phyloP scores from a whole-genome alignment of 2,888 invertebrate species.

The Ophion obscuratus region DNA sequence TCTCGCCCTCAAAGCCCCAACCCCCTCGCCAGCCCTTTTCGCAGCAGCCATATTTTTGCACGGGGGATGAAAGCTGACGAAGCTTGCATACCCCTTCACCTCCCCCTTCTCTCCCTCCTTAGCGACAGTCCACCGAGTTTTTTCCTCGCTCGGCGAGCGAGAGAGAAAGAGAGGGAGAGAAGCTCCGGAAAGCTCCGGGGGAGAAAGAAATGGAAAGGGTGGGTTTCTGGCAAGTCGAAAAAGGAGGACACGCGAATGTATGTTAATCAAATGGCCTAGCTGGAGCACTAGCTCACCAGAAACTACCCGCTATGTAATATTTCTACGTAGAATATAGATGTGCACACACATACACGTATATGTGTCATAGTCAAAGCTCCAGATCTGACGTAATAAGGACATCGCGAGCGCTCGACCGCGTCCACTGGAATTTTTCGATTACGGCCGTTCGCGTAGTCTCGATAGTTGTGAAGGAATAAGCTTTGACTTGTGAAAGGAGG shows the following conservation, averaged over 20 bases:
- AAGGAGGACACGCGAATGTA: constrained; percentile 69
- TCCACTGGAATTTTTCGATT: constrained; percentile 58
- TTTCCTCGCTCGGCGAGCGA: constrained; percentile 35
- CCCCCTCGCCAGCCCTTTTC: constrained; percentile 49
- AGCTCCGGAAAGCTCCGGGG: no score
- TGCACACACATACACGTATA: background rate
- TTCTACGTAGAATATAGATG: background rate
- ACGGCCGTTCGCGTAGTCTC: constrained; percentile 36
- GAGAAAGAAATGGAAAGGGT: constrained; percentile 13
- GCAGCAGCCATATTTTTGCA: constrained; percentile 66
- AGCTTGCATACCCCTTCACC: constrained; percentile 41
- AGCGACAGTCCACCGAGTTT: constrained; percentile 37
- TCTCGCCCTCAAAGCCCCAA: constrained; percentile 28
- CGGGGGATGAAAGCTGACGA: constrained; percentile 63
- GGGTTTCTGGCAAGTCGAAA: constrained; percentile 63
- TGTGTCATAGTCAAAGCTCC: constrained; percentile 31
- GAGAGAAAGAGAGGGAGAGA: constrained; percentile 4
- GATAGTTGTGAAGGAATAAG: constrained; percentile 2
- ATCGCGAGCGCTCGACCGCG: constrained; percentile 39
- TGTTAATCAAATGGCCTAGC: constrained; percentile 69
- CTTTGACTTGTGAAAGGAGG: constrained; percentile 21
- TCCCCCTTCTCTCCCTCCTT: constrained; percentile 22
- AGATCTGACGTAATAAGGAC: constrained; percentile 59
- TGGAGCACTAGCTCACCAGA: constrained; percentile 57
- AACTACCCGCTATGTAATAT: constrained; percentile 49